Base-by-base conservation (phyloP, 1,140 invertebrate genomes). In the Luehdorfia chinensis region DNA sequence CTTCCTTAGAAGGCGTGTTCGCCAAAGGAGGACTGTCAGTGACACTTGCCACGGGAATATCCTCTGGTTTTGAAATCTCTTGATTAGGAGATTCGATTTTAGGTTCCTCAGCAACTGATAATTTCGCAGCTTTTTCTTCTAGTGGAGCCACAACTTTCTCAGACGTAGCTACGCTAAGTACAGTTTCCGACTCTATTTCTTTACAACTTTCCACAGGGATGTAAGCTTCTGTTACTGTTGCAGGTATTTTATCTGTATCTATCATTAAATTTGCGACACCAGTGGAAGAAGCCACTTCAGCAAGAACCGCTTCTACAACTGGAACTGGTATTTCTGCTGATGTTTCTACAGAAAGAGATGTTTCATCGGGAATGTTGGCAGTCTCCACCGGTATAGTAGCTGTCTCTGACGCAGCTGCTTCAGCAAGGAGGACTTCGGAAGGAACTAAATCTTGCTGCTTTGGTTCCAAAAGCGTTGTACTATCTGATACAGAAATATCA, bases 11-110 rank as follows among this genome's bases (percentile, higher is more conserved):
- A 31, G 81, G 78, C 8, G 78, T 78, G 44, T 73, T 72, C 34
- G 81, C 80, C 54, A 80, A 53, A 9, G 84, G 74, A 36, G 84
- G 80, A 36, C 75, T 81, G 54, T 87, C 79, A 9, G 66, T 62
- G 27, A 61, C 52, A 18, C 49, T 53, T 57, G 14, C 87, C 7
- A 69, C 66, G 28, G 62, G 70, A 9, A 57, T 28, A 18, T 72
- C 39, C 74, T 75, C 18, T 23, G 50, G 41, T 34, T 48, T 50
- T 21, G 63, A 34, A 31, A 50, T 32, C n/a, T 59, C 32, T 41
- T 60, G n/a, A n/a, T n/a, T 55, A 34, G 57, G 46, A 41, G 49
- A 39, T 41, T 60, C 39, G 9, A 48, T 47, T 57, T 54, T 51
- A 32, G 47, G 49, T 36, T 39, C 44, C 51, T 58, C 50, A 28